Evolutionary conservation across 2,113 vertebrate genomes (phyloP), one percentile per base, ranked within the genome.

Genomic region (Podarcis raffonei): DNA sequence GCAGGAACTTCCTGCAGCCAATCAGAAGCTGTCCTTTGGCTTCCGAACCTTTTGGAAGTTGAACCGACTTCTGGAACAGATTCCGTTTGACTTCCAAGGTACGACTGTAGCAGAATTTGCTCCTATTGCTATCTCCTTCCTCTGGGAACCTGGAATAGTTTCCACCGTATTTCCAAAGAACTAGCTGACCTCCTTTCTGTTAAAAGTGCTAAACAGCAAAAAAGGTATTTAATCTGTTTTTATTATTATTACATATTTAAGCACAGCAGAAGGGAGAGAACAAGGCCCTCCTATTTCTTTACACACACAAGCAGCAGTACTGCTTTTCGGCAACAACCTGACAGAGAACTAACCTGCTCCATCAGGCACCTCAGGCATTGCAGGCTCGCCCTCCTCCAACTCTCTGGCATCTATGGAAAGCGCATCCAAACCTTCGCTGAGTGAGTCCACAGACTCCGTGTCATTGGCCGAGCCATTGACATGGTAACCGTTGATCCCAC

Each of bases 351-450:
- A 93, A 98, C 98, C 98, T 90, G 97, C 87, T 88, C 94, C 91
- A 87, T 97, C 96, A 1, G 96, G 91, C 53, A 89, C 37, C 77
- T 94, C 94, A 13, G 97, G 95, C 0, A 94, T 92, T 0, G 97
- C 93, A 0, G 95, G 90, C 88, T 98, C 98, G 16, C 96, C 96
- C 90, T 98, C 98, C 90, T 97, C 97, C 76, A 98, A 88, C 94
- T 99, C 98, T 8, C 95, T 97, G 85, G 98, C 97, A 71, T 99
- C 98, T 94, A 98, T 53, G 4, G 98, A 99, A 66, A 97, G 97
- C 0, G 97, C 97, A 94, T 99, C 98, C 96, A 99, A 85, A 88
- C 98, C 98, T 93, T 99, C 98, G 57, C 98, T 99, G 92, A 99
- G 95, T 0, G 98, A 99, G 91, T 99, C 98, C 71, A 98, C 95